Evolutionary conservation across 2,888 invertebrate genomes (phyloP).

Genomic region (Drosophila kuntzei): DNA sequence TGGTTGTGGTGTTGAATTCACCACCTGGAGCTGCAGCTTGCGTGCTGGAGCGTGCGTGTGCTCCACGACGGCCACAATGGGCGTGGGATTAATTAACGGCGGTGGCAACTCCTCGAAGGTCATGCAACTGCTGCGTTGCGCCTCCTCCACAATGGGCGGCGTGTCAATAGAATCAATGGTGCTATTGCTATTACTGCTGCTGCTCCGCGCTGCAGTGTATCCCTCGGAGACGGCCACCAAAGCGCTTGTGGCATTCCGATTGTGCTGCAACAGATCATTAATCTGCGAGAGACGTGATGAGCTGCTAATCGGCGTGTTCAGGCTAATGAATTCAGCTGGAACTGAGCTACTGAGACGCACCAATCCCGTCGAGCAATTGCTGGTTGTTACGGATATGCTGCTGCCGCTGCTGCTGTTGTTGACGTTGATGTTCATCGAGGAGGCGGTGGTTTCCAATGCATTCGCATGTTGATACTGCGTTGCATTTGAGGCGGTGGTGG

Average conservation of each 20-base stretch:
- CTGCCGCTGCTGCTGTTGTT: slow-evolving; percentile 25
- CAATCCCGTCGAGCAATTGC: slow-evolving; percentile 38
- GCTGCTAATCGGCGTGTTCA: slow-evolving; percentile 80
- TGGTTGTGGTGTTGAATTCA: slow-evolving; percentile 51
- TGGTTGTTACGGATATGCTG: slow-evolving; percentile 36
- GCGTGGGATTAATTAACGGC: slow-evolving; percentile 65
- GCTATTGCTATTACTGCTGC: slow-evolving; percentile 24
- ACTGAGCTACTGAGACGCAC: slow-evolving; percentile 8
- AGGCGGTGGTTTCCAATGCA: slow-evolving; percentile 72
- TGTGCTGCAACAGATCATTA: slow-evolving; percentile 84
- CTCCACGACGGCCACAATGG: slow-evolving; percentile 63
- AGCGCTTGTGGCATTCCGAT: slow-evolving; percentile 83
- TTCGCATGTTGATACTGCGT: slow-evolving; percentile 67
- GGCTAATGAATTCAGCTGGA: slow-evolving; percentile 72
- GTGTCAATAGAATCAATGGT: slow-evolving; percentile 70
- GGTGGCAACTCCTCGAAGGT: slow-evolving; percentile 68
- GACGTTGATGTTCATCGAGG: slow-evolving; percentile 51
- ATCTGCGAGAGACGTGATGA: slow-evolving; percentile 84
- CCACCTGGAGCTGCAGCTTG: slow-evolving; percentile 1
- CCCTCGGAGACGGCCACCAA: slow-evolving; percentile 78
- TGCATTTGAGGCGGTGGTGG: slow-evolving; percentile 78
- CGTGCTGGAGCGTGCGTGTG: too few relatives aligned
- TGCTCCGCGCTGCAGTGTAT: slow-evolving; percentile 42
- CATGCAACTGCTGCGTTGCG: slow-evolving; percentile 66
- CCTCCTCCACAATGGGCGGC: slow-evolving; percentile 72